Evolutionary conservation across 2,888 invertebrate species (phyloP).

Genomic region (Tortricodes alternella): DNA sequence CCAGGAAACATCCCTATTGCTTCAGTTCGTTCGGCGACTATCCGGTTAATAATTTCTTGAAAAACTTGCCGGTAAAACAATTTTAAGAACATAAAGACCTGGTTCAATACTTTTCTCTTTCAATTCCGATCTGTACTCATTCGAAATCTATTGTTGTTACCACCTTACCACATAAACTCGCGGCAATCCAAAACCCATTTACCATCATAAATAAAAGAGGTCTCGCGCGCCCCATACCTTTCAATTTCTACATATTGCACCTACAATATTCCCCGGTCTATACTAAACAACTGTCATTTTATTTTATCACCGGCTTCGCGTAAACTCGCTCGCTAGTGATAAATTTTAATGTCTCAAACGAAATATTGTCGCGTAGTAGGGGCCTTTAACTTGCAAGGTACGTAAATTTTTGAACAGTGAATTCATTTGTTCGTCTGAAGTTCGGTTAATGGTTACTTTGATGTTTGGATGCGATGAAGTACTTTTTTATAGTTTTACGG

Average conservation of each 20-base stretch:
- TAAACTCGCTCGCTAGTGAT: slow-evolving; percentile 74
- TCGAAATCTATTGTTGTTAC: slow-evolving; percentile 26
- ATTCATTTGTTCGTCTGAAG: slow-evolving; percentile 28
- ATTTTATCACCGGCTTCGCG: slow-evolving; percentile 80
- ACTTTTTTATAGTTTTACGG: slow-evolving; percentile 9
- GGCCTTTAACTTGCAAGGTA: slow-evolving; percentile 28
- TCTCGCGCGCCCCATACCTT: slow-evolving; percentile 78
- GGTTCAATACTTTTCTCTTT: too few relatives aligned
- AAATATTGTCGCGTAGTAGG: slow-evolving; percentile 70
- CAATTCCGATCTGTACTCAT: slow-evolving; percentile 4
- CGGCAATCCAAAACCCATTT: slow-evolving; percentile 77
- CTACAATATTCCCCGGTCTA: slow-evolving; percentile 72
- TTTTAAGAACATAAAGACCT: too few relatives aligned
- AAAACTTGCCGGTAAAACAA: too few relatives aligned
- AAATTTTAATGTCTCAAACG: slow-evolving; percentile 77
- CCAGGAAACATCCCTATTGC: too few relatives aligned
- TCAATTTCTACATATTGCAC: slow-evolving; percentile 73
- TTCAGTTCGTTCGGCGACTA: too few relatives aligned
- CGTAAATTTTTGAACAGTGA: slow-evolving; percentile 26
- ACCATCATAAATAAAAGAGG: slow-evolving; percentile 75
- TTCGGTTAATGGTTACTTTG: not conserved
- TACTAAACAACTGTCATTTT: slow-evolving; percentile 83
- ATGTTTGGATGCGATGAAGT: not conserved
- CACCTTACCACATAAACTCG: slow-evolving; percentile 51
- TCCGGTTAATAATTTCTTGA: too few relatives aligned